These are phyloP conservation scores for Lithodes maja DNA, from an alignment of 2,888 invertebrate species.

Conservation along the genomic window DNA sequence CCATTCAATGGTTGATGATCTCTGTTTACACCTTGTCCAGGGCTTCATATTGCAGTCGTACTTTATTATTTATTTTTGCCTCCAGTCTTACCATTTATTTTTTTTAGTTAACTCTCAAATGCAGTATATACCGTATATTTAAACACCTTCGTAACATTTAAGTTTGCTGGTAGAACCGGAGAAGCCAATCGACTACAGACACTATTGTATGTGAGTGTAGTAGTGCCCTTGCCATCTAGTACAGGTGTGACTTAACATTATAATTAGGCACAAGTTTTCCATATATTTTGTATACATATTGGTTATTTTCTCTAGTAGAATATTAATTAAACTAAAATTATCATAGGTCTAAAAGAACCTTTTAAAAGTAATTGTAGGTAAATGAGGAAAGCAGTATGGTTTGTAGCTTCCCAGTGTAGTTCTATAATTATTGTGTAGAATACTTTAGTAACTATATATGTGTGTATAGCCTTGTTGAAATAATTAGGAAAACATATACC, in stretches of 20 bases:
- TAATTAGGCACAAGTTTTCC: conserved; percentile 8
- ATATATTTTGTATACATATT: conserved; percentile 28
- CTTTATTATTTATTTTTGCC: conserved; percentile 2
- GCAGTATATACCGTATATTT: conserved; percentile 41
- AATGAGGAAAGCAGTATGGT: no score
- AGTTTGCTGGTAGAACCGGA: no score
- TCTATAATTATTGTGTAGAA: no score
- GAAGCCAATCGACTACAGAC: no score
- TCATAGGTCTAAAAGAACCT: no score
- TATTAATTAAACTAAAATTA: no score
- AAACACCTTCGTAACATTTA: no score
- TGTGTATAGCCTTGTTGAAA: not conserved
- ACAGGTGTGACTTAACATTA: conserved; percentile 22
- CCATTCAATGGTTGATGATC: conserved; percentile 43
- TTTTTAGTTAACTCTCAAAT: conserved; percentile 37
- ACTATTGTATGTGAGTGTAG: not conserved
- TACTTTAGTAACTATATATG: not conserved
- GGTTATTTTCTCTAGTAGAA: conserved; percentile 25
- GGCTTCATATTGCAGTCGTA: conserved; percentile 45
- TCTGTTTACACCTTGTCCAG: conserved; percentile 45
- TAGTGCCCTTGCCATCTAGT: not conserved
- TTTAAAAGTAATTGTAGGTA: no score
- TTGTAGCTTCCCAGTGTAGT: no score
- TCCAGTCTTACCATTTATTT: conserved; percentile 3
- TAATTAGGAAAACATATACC: not conserved